A percentile compares a stretch with the other conserved stretches of the same genome.
phyloP scores from a whole-genome alignment of 1,140 invertebrate species.

The Meloidogyne chitwoodi region DNA sequence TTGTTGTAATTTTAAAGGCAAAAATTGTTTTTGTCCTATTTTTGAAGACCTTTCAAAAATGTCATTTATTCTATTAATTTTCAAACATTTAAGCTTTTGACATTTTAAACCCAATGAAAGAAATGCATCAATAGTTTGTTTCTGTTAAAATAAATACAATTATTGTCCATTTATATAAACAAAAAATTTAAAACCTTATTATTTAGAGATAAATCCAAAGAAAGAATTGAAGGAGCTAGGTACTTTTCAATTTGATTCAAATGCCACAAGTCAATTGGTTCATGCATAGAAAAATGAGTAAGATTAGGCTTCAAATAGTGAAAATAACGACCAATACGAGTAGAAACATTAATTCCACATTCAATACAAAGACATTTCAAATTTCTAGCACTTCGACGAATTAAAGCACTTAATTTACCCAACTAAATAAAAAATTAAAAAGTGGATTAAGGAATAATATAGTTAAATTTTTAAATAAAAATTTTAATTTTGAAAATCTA shows the following conservation, averaged over 20 bases:
- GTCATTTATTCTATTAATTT: not conserved
- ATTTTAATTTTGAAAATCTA: too few species aligned
- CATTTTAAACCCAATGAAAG: not conserved
- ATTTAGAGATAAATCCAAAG: not conserved
- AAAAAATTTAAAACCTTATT: too few species aligned
- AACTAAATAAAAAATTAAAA: not conserved
- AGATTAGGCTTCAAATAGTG: not conserved
- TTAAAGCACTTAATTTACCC: not conserved
- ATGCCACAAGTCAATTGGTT: not conserved
- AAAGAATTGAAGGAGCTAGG: not conserved
- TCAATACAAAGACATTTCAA: not conserved
- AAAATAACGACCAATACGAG: not conserved
- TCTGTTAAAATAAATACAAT: too few species aligned
- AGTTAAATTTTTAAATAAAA: not conserved
- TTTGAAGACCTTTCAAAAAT: not conserved
- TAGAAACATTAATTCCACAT: not conserved
- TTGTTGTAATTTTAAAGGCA: not conserved
- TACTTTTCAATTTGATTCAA: not conserved
- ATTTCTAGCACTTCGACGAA: not conserved
- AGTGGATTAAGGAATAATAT: not conserved
- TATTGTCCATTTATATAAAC: too few species aligned
- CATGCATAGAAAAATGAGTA: not conserved
- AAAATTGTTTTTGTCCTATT: not conserved
- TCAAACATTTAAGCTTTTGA: not conserved
- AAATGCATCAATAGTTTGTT: not conserved